A percentile compares a stretch with the other conserved stretches of the same genome.
phyloP scores from a whole-genome alignment of 1,140 invertebrate species.

The Idris sp. region DNA sequence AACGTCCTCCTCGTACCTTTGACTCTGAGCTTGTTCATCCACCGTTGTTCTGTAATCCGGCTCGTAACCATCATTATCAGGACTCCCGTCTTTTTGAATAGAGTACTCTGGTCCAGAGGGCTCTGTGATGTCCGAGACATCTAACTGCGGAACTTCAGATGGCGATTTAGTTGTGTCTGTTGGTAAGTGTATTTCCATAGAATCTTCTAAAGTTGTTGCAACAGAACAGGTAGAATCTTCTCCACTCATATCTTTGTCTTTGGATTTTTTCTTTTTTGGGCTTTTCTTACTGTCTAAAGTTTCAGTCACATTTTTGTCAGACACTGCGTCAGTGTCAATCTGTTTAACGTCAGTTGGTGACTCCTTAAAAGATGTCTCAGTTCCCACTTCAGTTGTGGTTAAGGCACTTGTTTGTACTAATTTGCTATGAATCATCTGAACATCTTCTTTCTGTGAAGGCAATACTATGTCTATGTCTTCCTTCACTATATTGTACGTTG shows the following conservation, averaged over 20 bases:
- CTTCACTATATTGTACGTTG: slow-evolving; percentile 64
- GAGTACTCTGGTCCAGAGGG: slow-evolving; percentile 72
- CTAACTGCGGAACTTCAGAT: slow-evolving; percentile 79
- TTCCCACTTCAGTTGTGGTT: slow-evolving; percentile 59
- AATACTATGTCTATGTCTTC: slow-evolving; percentile 72
- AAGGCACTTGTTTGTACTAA: slow-evolving; percentile 66
- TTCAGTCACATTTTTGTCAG: slow-evolving; percentile 75
- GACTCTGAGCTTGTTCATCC: slow-evolving; percentile 74
- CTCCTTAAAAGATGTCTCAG: slow-evolving; percentile 53
- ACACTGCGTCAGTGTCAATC: slow-evolving; percentile 61
- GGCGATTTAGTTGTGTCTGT: slow-evolving; percentile 71
- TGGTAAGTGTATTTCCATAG: slow-evolving; percentile 80
- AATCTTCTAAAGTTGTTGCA: slow-evolving; percentile 81
- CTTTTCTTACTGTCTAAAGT: slow-evolving; percentile 71
- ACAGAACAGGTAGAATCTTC: slow-evolving; percentile 72
- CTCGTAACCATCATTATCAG: slow-evolving; percentile 78
- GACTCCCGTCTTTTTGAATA: slow-evolving; percentile 72
- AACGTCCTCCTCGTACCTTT: slow-evolving; percentile 66
- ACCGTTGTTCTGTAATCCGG: slow-evolving; percentile 81
- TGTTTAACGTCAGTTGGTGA: slow-evolving; percentile 40
- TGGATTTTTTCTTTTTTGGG: slow-evolving; percentile 79
- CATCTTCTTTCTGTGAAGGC: slow-evolving; percentile 65
- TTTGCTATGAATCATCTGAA: slow-evolving; percentile 63
- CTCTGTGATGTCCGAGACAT: slow-evolving; percentile 75
- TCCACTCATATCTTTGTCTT: slow-evolving; percentile 65